phyloP scores from a whole-genome alignment of 2,888 invertebrate species.

The Marasmarcha lunaedactyla region DNA sequence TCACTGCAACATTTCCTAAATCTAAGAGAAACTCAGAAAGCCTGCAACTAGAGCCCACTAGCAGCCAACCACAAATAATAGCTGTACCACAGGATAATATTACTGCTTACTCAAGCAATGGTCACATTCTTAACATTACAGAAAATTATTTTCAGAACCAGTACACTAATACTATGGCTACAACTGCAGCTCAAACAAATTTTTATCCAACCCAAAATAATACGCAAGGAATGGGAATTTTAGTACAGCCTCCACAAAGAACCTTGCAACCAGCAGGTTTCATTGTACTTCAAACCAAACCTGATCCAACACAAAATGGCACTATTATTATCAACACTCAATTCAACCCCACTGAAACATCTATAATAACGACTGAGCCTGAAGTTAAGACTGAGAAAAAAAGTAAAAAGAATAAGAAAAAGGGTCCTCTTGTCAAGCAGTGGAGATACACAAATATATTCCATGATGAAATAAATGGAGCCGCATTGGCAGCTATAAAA shows the following conservation, averaged over 20 bases:
- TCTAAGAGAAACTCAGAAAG: constrained; percentile 50
- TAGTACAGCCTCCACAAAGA: constrained; percentile 12
- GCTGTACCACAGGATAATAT: constrained; percentile 39
- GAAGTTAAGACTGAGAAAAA: constrained; percentile 32
- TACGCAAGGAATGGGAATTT: constrained; percentile 52
- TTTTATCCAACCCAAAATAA: constrained; percentile 58
- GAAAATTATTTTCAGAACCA: constrained; percentile 65
- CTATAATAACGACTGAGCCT: constrained; percentile 18
- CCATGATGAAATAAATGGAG: constrained; percentile 67
- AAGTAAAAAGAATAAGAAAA: constrained; percentile 51
- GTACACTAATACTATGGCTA: constrained; percentile 43
- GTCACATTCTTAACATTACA: constrained; percentile 58
- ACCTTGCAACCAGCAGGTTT: constrained; percentile 36
- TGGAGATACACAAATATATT: constrained; percentile 70
- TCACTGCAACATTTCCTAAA: constrained; percentile 57
- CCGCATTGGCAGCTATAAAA: constrained; percentile 63
- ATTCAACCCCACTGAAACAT: constrained; percentile 18
- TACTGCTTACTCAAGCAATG: constrained; percentile 53
- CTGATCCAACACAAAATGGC: constrained; percentile 41
- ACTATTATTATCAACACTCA: constrained; percentile 36
- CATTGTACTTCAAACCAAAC: constrained; percentile 53
- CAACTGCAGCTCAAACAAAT: constrained; percentile 38
- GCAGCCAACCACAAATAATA: constrained; percentile 20
- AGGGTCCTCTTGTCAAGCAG: constrained; percentile 62
- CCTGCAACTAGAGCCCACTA: constrained; percentile 26